These are phyloP conservation scores for Acanthococcus lagerstroemiae DNA, from an alignment of 2,888 invertebrate species.

Conservation along the genomic window DNA sequence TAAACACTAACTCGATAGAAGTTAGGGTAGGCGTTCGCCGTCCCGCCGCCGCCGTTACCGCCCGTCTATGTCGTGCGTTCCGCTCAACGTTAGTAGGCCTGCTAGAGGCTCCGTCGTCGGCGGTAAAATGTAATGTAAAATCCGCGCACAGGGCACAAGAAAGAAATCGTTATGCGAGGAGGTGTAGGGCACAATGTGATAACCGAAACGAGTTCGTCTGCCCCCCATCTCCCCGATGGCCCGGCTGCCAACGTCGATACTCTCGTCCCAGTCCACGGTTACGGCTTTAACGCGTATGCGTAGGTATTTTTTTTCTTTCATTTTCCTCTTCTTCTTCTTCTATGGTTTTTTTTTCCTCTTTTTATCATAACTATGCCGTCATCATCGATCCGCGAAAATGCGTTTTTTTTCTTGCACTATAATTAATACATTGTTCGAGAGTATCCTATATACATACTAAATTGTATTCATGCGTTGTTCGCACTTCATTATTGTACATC, in stretches of 20 bases:
- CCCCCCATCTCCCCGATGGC: not conserved
- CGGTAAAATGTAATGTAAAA: no score
- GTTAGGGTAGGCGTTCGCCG: conserved; percentile 26
- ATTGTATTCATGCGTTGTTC: not conserved
- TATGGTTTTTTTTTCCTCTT: not conserved
- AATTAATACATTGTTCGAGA: not conserved
- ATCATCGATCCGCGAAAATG: conserved; percentile 22
- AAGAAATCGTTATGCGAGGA: not conserved
- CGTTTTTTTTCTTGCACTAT: conserved; percentile 9
- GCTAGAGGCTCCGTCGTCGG: not conserved
- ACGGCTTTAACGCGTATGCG: conserved; percentile 2
- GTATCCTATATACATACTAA: not conserved
- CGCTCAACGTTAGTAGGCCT: not conserved
- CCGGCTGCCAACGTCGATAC: not conserved
- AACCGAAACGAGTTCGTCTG: conserved; percentile 2
- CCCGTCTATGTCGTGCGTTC: no score
- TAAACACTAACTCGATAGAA: conserved; percentile 22
- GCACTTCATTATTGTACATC: not conserved
- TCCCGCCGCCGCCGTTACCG: not conserved
- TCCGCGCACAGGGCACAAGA: not conserved
- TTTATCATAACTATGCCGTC: conserved; percentile 5
- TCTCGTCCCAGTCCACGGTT: not conserved
- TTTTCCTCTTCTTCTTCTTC: not conserved
- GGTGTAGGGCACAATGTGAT: conserved; percentile 5
- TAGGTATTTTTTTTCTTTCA: not conserved